A percentile compares a stretch with the other conserved stretches of the same genome.
Evolutionary conservation across 2,888 invertebrate species (phyloP).

Genomic region (Malthinus seriepunctatus): DNA sequence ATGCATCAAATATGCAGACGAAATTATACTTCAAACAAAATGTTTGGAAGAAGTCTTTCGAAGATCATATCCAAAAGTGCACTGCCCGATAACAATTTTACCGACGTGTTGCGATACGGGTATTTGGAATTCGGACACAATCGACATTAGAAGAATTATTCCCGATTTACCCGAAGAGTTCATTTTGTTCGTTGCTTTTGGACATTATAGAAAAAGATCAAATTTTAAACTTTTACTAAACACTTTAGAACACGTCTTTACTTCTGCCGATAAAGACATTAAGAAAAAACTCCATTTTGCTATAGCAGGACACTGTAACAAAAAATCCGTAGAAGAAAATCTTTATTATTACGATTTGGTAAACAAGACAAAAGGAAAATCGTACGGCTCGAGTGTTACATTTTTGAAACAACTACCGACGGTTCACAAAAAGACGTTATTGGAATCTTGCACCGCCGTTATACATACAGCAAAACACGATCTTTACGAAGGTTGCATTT

Average conservation of each 20-base stretch:
- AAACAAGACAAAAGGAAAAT: conserved; percentile 40
- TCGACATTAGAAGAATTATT: conserved; percentile 45
- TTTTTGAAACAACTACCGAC: conserved; percentile 46
- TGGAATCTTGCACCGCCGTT: conserved; percentile 44
- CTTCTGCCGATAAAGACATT: conserved; percentile 38
- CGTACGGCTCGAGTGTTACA: conserved; percentile 46
- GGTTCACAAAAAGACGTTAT: conserved; percentile 47
- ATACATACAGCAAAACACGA: conserved; percentile 47
- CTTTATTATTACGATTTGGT: conserved; percentile 45
- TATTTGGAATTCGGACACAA: conserved; percentile 43
- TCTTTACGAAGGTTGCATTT: conserved; percentile 43
- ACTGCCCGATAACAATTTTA: conserved; percentile 38
- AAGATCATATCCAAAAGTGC: conserved; percentile 43
- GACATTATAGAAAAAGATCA: conserved; percentile 43
- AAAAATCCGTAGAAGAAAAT: conserved; percentile 37
- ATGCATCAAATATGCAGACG: conserved; percentile 45
- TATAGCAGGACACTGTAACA: conserved; percentile 45
- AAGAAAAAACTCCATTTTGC: conserved; percentile 46
- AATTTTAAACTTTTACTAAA: conserved; percentile 48
- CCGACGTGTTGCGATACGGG: conserved; percentile 47
- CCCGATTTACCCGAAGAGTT: conserved; percentile 45
- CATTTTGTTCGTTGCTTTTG: conserved; percentile 45
- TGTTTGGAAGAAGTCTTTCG: conserved; percentile 44
- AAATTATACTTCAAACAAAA: conserved; percentile 46
- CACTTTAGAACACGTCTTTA: conserved; percentile 46